A percentile compares a stretch with the other conserved stretches of the same genome.
These are phyloP conservation scores for Melanogrammus aeglefinus DNA, from an alignment of 2,797 vertebrate species.

Conservation along the genomic window DNA sequence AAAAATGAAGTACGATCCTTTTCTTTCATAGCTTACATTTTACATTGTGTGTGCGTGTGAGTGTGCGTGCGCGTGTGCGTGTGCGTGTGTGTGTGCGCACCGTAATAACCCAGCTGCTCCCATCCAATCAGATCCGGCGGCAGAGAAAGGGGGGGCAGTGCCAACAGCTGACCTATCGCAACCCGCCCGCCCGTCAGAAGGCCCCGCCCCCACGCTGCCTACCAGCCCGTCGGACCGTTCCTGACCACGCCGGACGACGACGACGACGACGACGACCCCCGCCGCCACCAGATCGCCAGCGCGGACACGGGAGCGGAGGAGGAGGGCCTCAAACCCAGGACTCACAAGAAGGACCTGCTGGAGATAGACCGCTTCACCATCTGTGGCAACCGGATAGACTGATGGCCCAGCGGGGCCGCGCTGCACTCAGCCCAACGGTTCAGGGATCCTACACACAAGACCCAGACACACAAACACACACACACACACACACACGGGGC, in stretches of 20 bases:
- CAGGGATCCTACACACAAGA: slow-evolving; percentile 57
- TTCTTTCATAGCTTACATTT: background rate
- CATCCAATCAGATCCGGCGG: slow-evolving; percentile 62
- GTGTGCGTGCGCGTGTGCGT: no score
- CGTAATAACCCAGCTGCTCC: background rate
- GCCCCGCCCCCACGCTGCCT: slow-evolving; percentile 72
- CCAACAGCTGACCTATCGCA: slow-evolving; percentile 76
- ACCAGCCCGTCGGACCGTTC: slow-evolving; percentile 89
- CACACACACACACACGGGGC: slow-evolving; percentile 2
- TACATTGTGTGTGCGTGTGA: no score
- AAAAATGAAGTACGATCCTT: no score
- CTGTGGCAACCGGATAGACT: slow-evolving; percentile 98
- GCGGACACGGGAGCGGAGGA: slow-evolving; percentile 77
- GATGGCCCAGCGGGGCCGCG: slow-evolving; percentile 45
- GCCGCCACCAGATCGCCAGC: slow-evolving; percentile 53
- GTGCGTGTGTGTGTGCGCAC: background rate
- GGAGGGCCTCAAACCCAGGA: slow-evolving; percentile 81
- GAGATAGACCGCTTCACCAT: slow-evolving; percentile 99
- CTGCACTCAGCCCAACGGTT: slow-evolving; percentile 38
- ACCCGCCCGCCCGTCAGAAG: slow-evolving; percentile 73
- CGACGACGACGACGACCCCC: slow-evolving; percentile 83
- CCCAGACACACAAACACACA: slow-evolving; percentile 41
- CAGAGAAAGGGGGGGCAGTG: slow-evolving; percentile 69
- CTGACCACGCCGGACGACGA: slow-evolving; percentile 93
- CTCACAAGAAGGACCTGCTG: slow-evolving; percentile 92